Percentiles rank a stretch among this genome's conserved stretches.
Conservation (phyloP, 1,140 invertebrate species). For the Sinella curviseta region DNA sequence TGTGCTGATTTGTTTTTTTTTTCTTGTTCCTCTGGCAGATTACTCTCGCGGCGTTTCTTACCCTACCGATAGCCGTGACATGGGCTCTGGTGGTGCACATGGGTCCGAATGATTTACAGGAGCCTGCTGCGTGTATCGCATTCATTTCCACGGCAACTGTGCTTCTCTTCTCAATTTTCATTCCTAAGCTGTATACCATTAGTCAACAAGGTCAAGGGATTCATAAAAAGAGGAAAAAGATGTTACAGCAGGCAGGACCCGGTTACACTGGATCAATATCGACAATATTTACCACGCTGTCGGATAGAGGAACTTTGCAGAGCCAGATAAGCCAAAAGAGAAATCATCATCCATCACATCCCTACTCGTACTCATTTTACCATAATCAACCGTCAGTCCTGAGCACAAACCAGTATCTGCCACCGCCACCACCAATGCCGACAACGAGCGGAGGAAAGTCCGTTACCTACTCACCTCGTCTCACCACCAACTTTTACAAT, state of each 20-base stretch:
- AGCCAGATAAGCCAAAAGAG: constrained; percentile 41
- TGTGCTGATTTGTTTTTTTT: neutral
- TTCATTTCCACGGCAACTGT: constrained; percentile 51
- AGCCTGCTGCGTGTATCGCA: constrained; percentile 51
- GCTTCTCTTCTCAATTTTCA: constrained; percentile 53
- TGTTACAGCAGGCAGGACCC: constrained; percentile 46
- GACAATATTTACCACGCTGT: constrained; percentile 50
- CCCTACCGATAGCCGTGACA: constrained; percentile 50
- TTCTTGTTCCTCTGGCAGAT: constrained; percentile 28
- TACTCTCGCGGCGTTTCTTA: constrained; percentile 51
- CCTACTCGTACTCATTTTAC: neutral
- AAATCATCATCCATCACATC: neutral
- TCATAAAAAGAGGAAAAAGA: constrained; percentile 42
- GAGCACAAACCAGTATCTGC: constrained; percentile 22
- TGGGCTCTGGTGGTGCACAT: constrained; percentile 52
- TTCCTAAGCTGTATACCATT: constrained; percentile 53
- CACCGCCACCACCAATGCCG: constrained; percentile 39
- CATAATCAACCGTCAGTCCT: constrained; percentile 18
- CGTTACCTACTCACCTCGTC: constrained; percentile 45
- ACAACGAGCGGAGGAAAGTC: constrained; percentile 40
- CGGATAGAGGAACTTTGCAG: constrained; percentile 46
- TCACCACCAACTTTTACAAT: constrained; percentile 48
- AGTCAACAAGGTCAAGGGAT: constrained; percentile 49
- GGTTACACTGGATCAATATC: constrained; percentile 49
- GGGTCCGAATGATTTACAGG: constrained; percentile 49